phyloP scores from a whole-genome alignment of 2,113 vertebrate genomes.

The Silurus asotus region DNA sequence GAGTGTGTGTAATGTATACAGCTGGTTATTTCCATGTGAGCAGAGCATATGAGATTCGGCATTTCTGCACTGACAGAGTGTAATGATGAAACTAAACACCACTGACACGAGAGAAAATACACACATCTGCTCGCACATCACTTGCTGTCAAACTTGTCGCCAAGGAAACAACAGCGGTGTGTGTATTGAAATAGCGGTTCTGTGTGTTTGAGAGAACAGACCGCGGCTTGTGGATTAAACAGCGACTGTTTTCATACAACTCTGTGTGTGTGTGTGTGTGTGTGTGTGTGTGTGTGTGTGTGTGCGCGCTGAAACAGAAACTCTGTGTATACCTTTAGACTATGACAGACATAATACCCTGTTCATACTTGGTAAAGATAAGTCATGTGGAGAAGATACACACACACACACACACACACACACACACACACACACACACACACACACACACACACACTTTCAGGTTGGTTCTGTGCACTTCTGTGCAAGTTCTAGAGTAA shows the following conservation, averaged over 20 bases:
- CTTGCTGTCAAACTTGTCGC: conserved; percentile 30
- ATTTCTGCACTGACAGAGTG: conserved; percentile 19
- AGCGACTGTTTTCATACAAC: background rate
- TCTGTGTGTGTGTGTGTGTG: background rate
- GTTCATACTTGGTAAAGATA: background rate
- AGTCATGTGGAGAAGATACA: background rate
- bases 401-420: background rate
- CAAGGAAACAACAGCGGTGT: conserved; percentile 22
- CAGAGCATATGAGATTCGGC: conserved; percentile 9
- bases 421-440: background rate
- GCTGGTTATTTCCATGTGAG: conserved; percentile 11
- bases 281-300: no score
- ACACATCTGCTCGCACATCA: conserved; percentile 34
- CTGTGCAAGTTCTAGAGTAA: background rate
- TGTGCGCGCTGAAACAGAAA: background rate
- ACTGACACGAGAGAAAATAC: conserved; percentile 24
- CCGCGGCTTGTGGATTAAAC: background rate
- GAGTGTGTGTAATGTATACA: background rate
- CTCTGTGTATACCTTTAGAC: background rate
- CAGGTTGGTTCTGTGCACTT: no score
- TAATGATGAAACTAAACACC: conserved; percentile 33
- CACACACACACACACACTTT: background rate
- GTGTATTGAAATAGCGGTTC: background rate
- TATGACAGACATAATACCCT: background rate
- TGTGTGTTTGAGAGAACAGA: conserved; percentile 1